phyloP scores from a whole-genome alignment of 2,113 vertebrate species.

The Otus sunia region DNA sequence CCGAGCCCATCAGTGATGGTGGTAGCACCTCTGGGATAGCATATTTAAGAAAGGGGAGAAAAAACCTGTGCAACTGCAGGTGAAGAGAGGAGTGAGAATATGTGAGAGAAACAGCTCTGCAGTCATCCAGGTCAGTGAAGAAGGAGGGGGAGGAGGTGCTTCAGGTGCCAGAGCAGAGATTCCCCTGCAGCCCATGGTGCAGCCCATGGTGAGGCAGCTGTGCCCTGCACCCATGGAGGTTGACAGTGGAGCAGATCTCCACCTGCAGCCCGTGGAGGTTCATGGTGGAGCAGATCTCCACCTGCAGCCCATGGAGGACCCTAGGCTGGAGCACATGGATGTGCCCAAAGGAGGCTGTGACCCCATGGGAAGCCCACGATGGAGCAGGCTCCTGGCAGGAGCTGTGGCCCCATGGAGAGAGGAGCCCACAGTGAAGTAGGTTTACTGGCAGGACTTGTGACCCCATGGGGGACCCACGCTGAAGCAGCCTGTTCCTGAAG shows the following conservation, averaged over 20 bases:
- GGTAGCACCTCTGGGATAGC: background rate
- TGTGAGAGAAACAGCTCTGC: background rate
- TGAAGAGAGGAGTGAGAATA: background rate
- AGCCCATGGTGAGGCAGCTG: background rate
- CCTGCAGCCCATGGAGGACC: background rate
- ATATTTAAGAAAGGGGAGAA: background rate
- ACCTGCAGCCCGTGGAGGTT: background rate
- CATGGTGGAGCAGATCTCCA: background rate
- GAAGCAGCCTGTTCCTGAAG: background rate
- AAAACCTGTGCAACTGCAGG: background rate
- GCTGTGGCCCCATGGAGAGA: too few species aligned
- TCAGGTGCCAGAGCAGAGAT: background rate
- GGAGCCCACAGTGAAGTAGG: too few species aligned
- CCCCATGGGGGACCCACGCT: too few species aligned
- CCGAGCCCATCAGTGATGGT: rapidly evolving
- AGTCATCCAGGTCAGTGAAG: background rate
- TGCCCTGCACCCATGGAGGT: background rate
- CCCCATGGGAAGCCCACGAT: background rate
- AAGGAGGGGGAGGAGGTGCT: background rate
- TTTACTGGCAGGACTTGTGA: too few species aligned
- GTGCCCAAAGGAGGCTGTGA: background rate
- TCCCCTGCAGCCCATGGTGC: background rate
- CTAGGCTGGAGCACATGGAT: background rate
- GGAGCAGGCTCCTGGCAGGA: too few species aligned
- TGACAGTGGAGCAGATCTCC: background rate